These are phyloP conservation scores for Chloebia gouldiae DNA, from an alignment of 2,113 vertebrate genomes.

Conservation along the genomic window DNA sequence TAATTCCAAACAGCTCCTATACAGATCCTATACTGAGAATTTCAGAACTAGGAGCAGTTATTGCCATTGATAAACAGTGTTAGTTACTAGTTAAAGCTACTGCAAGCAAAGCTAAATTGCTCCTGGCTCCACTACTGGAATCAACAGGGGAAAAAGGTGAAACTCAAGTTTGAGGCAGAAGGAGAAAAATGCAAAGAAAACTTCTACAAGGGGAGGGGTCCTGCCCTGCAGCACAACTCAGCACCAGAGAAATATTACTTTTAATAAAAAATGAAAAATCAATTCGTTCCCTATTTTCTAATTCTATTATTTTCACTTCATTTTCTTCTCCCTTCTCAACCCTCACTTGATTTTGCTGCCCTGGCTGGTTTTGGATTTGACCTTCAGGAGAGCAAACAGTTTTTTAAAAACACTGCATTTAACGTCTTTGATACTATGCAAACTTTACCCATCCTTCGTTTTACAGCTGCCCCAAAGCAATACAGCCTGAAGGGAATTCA, in stretches of 20 bases:
- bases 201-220: background rate
- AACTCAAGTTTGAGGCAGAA: background rate
- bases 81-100: background rate
- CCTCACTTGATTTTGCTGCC: background rate
- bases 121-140: background rate
- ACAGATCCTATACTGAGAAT: background rate
- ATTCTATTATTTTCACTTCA: background rate
- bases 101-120: background rate
- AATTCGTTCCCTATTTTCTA: background rate
- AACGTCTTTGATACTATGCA: background rate
- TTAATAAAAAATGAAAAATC: background rate
- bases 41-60: background rate
- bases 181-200: background rate
- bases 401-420: background rate
- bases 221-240: background rate
- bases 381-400: background rate
- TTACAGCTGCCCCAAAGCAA: background rate
- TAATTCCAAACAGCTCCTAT: background rate
- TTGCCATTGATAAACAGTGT: background rate
- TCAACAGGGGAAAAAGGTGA: background rate
- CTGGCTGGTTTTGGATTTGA: background rate
- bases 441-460: background rate
- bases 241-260: background rate
- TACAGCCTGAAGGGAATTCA: background rate
- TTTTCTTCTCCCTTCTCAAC: background rate